Conservation (phyloP, 2,797 vertebrate species). For the Micrastur ruficollis region DNA sequence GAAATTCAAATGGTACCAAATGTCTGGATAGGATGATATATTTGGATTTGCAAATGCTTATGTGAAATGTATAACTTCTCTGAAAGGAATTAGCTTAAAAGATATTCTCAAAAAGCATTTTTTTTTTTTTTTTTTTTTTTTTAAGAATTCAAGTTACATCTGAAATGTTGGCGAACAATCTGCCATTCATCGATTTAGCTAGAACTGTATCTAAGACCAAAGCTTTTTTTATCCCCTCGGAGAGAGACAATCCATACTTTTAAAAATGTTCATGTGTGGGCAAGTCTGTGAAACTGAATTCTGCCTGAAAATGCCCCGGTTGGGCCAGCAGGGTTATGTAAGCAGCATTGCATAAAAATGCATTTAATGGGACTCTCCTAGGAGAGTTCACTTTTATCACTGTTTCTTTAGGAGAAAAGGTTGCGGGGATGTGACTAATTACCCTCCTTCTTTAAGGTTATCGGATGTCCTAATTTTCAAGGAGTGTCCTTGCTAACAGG, state of each 20-base stretch:
- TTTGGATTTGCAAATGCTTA: slow-evolving; percentile 21
- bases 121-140: not conserved
- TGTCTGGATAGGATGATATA: not conserved
- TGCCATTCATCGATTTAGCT: not conserved
- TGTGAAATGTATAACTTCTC: not conserved
- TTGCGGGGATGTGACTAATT: slow-evolving; percentile 47
- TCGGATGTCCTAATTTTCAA: slow-evolving; percentile 48
- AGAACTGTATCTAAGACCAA: not conserved
- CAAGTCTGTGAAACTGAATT: slow-evolving; percentile 14
- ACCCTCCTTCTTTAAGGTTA: slow-evolving; percentile 57
- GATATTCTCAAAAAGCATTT: not conserved
- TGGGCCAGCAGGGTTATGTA: slow-evolving; percentile 28
- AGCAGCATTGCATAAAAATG: slow-evolving; percentile 27
- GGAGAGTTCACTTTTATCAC: slow-evolving; percentile 27
- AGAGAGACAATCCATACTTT: not conserved
- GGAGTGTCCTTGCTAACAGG: slow-evolving; percentile 50
- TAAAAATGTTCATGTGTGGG: not conserved
- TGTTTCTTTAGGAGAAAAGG: slow-evolving; percentile 33
- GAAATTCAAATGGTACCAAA: not conserved
- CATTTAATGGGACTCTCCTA: slow-evolving; percentile 10
- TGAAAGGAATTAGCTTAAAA: not conserved
- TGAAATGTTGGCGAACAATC: not conserved
- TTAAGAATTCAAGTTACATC: not conserved
- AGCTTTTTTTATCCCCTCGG: not conserved
- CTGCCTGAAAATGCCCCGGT: not conserved